Percentiles rank a stretch among this genome's conserved stretches.
Evolutionary conservation across 2,797 vertebrate species (phyloP).

Genomic region (Chaenodraco wilsoni): DNA sequence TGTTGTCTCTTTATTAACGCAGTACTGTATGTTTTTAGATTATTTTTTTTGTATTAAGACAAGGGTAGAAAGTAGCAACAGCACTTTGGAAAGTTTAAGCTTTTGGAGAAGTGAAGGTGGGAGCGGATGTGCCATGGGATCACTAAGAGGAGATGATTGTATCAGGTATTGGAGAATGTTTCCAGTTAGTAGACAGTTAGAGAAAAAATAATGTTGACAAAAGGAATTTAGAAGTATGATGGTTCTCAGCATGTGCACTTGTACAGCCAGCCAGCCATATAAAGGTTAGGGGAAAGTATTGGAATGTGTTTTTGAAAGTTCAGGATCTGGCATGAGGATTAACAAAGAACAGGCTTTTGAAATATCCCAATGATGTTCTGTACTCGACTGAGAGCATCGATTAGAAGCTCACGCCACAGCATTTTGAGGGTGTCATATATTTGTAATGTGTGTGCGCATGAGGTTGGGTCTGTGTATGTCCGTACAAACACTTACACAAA

Average conservation of each 20-base stretch:
- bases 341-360: slow-evolving; percentile 27
- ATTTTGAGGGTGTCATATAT: slow-evolving; percentile 72
- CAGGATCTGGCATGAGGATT: slow-evolving; percentile 7
- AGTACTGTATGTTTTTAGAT: slow-evolving; percentile 94
- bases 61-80: slow-evolving; percentile 79
- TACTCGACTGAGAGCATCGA: slow-evolving; percentile 49
- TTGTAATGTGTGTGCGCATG: slow-evolving; percentile 53
- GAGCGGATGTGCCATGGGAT: slow-evolving; percentile 75
- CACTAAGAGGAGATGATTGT: slow-evolving; percentile 89
- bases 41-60: slow-evolving; percentile 24
- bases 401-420: slow-evolving; percentile 67
- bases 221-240: slow-evolving; percentile 14
- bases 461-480: slow-evolving; percentile 51
- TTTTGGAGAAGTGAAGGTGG: slow-evolving; percentile 59
- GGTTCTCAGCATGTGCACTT: slow-evolving; percentile 43
- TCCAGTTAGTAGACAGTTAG: slow-evolving; percentile 71
- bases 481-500: slow-evolving; percentile 44
- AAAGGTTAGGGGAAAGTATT: slow-evolving; percentile 39
- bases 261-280: slow-evolving; percentile 19
- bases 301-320: slow-evolving; percentile 57
- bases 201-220: slow-evolving; percentile 11
- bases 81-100: slow-evolving; percentile 88
- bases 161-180: slow-evolving; percentile 83
- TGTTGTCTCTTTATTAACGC: slow-evolving; percentile 88
- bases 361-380: slow-evolving; percentile 49